Evolutionary conservation across 1,140 invertebrate genomes (phyloP).

Genomic region (Periplaneta americana): DNA sequence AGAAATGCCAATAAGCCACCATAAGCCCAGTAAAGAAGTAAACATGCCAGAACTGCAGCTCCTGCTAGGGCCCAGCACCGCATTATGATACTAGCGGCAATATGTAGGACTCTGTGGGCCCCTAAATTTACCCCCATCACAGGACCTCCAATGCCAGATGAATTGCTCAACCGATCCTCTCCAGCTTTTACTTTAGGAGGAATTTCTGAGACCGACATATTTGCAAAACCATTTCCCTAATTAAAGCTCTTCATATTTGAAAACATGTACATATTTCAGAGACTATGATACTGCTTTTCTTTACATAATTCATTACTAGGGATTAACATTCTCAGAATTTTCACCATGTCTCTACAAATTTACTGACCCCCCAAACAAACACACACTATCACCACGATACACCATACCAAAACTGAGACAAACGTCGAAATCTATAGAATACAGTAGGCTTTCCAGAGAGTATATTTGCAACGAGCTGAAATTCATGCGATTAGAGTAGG

Average conservation of each 20-base stretch:
- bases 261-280: background rate
- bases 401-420: no score
- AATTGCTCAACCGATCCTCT: background rate
- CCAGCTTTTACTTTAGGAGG: background rate
- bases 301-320: no score
- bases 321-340: no score
- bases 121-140: background rate
- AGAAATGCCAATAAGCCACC: conserved; percentile 65
- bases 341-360: no score
- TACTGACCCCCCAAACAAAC: no score
- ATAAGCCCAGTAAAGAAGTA: conserved; percentile 76
- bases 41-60: conserved; percentile 54
- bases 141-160: background rate
- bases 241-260: background rate
- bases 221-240: background rate
- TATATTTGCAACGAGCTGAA: no score
- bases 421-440: no score
- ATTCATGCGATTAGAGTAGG: background rate
- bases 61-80: conserved; percentile 50
- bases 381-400: no score
- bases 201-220: background rate
- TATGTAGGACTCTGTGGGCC: background rate
- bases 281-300: no score
- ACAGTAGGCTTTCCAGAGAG: no score
- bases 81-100: conserved; percentile 18